phyloP scores from a whole-genome alignment of 2,888 invertebrate genomes.

The Dasysyrphus tricinctus region DNA sequence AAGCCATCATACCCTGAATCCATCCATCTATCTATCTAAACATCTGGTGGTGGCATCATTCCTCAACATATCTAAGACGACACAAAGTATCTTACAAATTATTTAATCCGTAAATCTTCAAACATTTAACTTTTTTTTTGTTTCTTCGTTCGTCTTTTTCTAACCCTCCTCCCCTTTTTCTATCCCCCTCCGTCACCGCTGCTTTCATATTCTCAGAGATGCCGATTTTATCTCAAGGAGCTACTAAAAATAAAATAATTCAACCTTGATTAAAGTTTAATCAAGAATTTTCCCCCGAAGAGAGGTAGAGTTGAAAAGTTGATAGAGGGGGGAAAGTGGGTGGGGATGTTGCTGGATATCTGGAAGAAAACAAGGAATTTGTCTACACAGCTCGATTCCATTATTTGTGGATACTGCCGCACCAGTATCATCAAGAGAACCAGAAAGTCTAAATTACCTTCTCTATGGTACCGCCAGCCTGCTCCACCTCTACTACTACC shows the following conservation, averaged over 20 bases:
- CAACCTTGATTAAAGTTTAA: conserved; percentile 52
- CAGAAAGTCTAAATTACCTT: conserved; percentile 58
- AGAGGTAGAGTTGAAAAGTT: neutral
- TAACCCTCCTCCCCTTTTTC: neutral
- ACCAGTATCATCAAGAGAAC: neutral
- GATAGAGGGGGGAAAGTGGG: too few species aligned
- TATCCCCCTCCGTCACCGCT: too few species aligned
- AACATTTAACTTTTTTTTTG: conserved; percentile 34
- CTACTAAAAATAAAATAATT: conserved; percentile 65
- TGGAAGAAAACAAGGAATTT: conserved; percentile 10
- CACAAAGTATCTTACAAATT: conserved; percentile 61
- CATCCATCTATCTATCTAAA: conserved; percentile 21
- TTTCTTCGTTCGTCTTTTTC: neutral
- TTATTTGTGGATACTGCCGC: conserved; percentile 33
- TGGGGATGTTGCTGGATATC: too few species aligned
- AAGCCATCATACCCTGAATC: neutral
- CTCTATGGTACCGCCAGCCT: neutral
- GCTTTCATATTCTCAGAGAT: neutral
- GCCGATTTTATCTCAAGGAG: conserved; percentile 19
- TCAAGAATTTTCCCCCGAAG: conserved; percentile 13
- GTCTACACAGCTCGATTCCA: conserved; percentile 34
- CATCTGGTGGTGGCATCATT: conserved; percentile 1
- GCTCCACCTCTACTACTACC: neutral
- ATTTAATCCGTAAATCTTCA: conserved; percentile 72
- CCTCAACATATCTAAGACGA: conserved; percentile 4